Evolutionary conservation across 2,113 vertebrate genomes (phyloP).

Genomic region (Daubentonia madagascariensis): DNA sequence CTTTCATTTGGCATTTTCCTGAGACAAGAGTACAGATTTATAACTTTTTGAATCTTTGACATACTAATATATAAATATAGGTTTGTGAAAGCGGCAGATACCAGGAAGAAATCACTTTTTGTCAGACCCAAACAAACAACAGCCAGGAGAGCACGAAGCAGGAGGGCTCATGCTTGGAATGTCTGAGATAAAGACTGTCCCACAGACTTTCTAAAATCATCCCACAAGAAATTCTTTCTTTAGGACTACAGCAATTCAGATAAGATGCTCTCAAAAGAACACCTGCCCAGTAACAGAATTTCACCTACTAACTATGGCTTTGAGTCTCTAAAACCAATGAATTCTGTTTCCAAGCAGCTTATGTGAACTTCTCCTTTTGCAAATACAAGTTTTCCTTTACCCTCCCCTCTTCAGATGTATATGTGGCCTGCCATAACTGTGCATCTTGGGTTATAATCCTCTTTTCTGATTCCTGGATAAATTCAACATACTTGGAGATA

Average conservation of each 20-base stretch:
- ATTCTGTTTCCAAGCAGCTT: not conserved
- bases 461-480: not conserved
- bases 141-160: not conserved
- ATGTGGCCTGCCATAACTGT: not conserved
- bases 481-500: not conserved
- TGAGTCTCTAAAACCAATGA: not conserved
- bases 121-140: not conserved
- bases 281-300: not conserved
- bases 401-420: not conserved
- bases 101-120: not conserved
- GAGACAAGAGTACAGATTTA: not conserved
- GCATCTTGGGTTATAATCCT: not conserved
- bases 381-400: not conserved
- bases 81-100: not conserved
- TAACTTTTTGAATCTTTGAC: not conserved
- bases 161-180: not conserved
- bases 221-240: not conserved
- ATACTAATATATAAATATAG: conserved; percentile 3
- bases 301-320: not conserved
- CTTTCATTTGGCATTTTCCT: not conserved
- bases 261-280: not conserved
- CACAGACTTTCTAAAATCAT: not conserved
- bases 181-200: not conserved
- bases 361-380: not conserved
- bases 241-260: not conserved